phyloP scores from a whole-genome alignment of 2,888 invertebrate species.

The Ectemnius cavifrons region DNA sequence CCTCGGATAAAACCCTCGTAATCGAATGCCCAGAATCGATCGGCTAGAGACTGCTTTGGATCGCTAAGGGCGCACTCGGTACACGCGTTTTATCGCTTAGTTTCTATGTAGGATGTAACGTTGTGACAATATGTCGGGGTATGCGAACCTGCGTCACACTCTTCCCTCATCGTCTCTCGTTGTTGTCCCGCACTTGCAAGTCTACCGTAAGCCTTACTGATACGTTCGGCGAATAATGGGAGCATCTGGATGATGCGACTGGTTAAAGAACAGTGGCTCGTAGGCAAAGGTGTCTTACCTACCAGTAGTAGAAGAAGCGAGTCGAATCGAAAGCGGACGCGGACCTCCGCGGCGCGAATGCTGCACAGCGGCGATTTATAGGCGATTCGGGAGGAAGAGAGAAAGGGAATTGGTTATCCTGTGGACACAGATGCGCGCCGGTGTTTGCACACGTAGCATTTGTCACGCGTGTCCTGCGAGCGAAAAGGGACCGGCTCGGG shows the following conservation, averaged over 20 bases:
- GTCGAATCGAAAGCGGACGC: conserved; percentile 13
- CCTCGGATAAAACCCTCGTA: conserved; percentile 55
- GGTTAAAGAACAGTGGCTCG: too few species aligned
- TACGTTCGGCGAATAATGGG: too few species aligned
- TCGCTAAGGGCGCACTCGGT: conserved; percentile 39
- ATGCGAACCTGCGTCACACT: conserved; percentile 35
- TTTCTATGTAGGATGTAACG: conserved; percentile 59
- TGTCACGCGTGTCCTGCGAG: conserved; percentile 77
- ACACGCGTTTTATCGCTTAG: conserved; percentile 60
- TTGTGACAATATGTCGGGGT: conserved; percentile 42
- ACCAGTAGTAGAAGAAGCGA: neutral
- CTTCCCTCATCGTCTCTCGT: too few species aligned
- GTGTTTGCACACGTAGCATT: conserved; percentile 76
- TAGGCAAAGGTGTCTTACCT: too few species aligned
- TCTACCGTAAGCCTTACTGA: too few species aligned
- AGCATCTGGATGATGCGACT: too few species aligned
- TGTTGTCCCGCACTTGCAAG: too few species aligned
- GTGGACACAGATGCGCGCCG: conserved; percentile 76
- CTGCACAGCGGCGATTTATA: conserved; percentile 55
- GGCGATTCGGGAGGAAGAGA: conserved; percentile 38
- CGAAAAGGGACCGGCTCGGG: conserved; percentile 70
- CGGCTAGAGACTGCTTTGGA: conserved; percentile 18
- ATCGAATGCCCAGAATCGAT: conserved; percentile 18
- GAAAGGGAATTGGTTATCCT: conserved; percentile 65
- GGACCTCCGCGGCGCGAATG: conserved; percentile 33